Percentiles rank a stretch among this genome's conserved stretches.
Conservation (phyloP, 1,140 invertebrate species). For the Drosophila repleta region DNA sequence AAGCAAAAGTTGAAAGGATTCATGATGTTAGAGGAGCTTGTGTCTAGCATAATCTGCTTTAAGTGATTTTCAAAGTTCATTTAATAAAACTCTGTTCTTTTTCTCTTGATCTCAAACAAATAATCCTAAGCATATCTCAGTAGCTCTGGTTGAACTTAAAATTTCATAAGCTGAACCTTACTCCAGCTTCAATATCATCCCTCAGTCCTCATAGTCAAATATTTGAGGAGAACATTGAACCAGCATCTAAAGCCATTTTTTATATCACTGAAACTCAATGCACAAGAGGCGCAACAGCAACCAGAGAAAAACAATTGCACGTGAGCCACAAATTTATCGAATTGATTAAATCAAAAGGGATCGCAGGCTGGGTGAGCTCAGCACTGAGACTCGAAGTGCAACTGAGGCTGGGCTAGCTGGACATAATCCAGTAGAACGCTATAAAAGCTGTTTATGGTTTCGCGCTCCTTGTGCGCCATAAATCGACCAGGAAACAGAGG, state of each 20-base stretch:
- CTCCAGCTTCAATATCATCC: no score
- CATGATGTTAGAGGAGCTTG: no score
- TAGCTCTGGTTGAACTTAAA: no score
- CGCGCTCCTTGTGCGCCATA: constrained; percentile 82
- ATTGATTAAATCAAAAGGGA: constrained; percentile 67
- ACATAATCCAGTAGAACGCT: constrained; percentile 81
- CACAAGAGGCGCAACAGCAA: background rate
- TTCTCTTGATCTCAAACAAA: no score
- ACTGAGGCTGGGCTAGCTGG: constrained; percentile 25
- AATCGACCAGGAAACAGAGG: constrained; percentile 67
- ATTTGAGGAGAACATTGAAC: background rate
- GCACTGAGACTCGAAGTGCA: background rate
- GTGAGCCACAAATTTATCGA: constrained; percentile 70
- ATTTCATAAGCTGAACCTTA: no score
- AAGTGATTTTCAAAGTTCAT: no score
- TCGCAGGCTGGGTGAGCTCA: constrained; percentile 28
- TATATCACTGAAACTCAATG: constrained; percentile 53
- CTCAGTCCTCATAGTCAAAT: background rate
- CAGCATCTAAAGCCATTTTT: constrained; percentile 6
- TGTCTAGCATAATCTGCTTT: no score
- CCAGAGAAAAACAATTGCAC: constrained; percentile 63
- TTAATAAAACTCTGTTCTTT: no score
- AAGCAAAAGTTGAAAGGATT: no score
- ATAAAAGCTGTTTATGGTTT: constrained; percentile 84
- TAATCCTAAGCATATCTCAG: no score